Conservation (phyloP, 2,888 invertebrate species). For the Zaprionus obscuricornis region DNA sequence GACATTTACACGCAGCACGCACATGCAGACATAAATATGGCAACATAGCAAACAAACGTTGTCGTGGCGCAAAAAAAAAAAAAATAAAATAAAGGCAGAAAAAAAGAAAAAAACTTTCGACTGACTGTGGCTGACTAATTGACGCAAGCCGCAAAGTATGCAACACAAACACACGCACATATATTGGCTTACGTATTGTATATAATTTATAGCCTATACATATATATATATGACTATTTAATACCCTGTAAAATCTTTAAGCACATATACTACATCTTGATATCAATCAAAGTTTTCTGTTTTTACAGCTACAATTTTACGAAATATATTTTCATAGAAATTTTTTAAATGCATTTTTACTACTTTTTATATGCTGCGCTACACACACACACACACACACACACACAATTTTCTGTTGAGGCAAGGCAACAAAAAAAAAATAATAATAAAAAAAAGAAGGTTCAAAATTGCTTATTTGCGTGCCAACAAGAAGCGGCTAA, state of each 20-base stretch:
- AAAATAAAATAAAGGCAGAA: constrained; percentile 17
- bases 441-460: constrained; percentile 33
- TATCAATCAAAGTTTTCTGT: too few species aligned
- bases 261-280: not conserved
- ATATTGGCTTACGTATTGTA: not conserved
- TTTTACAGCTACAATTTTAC: too few species aligned
- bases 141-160: constrained; percentile 50
- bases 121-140: constrained; percentile 51
- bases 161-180: constrained; percentile 26
- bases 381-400: too few species aligned
- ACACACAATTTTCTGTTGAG: too few species aligned
- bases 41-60: too few species aligned
- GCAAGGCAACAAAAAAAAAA: too few species aligned
- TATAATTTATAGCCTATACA: too few species aligned
- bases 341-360: too few species aligned
- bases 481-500: constrained; percentile 30
- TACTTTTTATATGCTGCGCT: too few species aligned
- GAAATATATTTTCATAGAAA: too few species aligned
- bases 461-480: constrained; percentile 64
- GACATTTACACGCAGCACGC: constrained; percentile 2
- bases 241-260: not conserved
- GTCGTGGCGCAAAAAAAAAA: too few species aligned
- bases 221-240: not conserved
- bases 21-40: too few species aligned
- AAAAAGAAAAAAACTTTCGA: constrained; percentile 20